Percentiles rank a stretch among this genome's conserved stretches.
These are phyloP conservation scores for Paguma larvata DNA, from an alignment of 2,797 vertebrate species.

Conservation along the genomic window DNA sequence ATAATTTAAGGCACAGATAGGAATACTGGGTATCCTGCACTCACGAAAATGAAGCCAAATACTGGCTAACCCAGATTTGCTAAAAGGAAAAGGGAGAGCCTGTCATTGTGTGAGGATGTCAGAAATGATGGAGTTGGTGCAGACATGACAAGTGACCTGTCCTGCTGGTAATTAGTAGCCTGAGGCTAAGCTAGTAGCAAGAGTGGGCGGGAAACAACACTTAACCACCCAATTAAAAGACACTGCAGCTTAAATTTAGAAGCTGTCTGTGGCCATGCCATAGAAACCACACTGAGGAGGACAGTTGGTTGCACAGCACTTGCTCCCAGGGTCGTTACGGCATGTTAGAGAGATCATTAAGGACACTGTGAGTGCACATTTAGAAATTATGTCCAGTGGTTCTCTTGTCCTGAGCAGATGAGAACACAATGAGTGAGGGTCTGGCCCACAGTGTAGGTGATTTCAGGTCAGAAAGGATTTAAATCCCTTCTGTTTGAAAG, in stretches of 20 bases:
- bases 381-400: constrained; percentile 17
- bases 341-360: constrained; percentile 72
- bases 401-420: background rate
- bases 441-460: background rate
- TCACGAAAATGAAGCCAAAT: constrained; percentile 65
- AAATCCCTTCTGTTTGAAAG: constrained; percentile 2
- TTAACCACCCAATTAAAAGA: constrained; percentile 81
- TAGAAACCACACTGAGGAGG: constrained; percentile 52
- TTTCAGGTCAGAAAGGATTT: constrained; percentile 35
- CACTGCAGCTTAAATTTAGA: constrained; percentile 79
- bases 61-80: constrained; percentile 61
- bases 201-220: constrained; percentile 46
- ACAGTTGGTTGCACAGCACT: background rate
- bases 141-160: constrained; percentile 74
- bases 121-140: constrained; percentile 67
- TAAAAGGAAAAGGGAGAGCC: background rate
- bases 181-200: constrained; percentile 81
- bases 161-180: constrained; percentile 85
- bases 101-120: constrained; percentile 69
- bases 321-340: background rate
- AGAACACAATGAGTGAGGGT: background rate
- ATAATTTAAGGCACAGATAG: constrained; percentile 76
- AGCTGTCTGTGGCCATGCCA: constrained; percentile 28
- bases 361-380: constrained; percentile 56
- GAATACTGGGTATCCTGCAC: constrained; percentile 68